Base-by-base conservation (phyloP, 1,140 invertebrate genomes). In the Heliconius himera region DNA sequence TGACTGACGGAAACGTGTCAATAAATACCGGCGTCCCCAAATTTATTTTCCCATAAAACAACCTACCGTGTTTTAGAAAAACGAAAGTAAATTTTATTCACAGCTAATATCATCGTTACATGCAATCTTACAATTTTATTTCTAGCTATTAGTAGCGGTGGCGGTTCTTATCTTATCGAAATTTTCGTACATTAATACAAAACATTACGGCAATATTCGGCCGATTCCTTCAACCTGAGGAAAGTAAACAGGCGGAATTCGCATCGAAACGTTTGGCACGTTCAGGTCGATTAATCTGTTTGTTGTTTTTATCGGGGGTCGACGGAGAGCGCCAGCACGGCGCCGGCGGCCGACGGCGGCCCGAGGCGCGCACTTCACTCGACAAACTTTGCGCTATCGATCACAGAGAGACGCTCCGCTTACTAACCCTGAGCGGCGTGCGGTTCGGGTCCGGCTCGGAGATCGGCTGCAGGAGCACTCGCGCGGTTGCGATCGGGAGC, bases 61-160 rank as follows among this genome's bases (percentile, higher is more conserved):
- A 80, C 83, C 84, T 79, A 83, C 85, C 76, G 76, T 82, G 90
- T 89, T 87, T 85, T 85, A 88, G 86, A 92, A 92, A 91, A 91
- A 84, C 72, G 49, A 85, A 82, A 84, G 85, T 83, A 90, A 91
- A 90, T 85, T 92, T 88, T 81, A 83, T 90, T 91, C 90, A 89
- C 88, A 87, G 89, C 87, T 92, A 93, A 93, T 93, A 90, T 89
- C 91, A 89, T 87, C 86, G 83, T 92, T 91, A 90, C 91, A 93
- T 93, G 89, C 90, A 86, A 92, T 94, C 89, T 87, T 89, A 92
- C 89, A 92, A 94, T 92, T 94, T 93, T 90, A 93, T 94, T 94
- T 90, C 84, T 85, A 88, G 85, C 87, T 92, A 91, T 90, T 90
- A 92, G 85, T 87, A 16, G 41, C 41, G 41, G 86, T 88, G 85